These are phyloP conservation scores for Geopemphigus sp. DNA, from an alignment of 1,140 invertebrate genomes.

Conservation along the genomic window DNA sequence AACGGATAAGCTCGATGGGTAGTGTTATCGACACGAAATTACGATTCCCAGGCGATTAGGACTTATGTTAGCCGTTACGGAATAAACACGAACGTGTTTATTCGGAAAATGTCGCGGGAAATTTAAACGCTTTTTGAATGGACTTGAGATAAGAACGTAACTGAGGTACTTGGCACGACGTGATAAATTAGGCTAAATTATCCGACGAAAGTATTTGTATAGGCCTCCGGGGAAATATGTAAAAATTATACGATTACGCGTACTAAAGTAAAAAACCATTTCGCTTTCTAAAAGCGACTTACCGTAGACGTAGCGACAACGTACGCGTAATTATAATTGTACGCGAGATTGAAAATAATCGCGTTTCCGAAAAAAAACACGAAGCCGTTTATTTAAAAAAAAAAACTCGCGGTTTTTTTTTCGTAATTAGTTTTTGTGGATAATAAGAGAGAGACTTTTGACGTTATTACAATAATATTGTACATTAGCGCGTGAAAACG, in stretches of 20 bases:
- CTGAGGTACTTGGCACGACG: neutral
- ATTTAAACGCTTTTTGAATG: neutral
- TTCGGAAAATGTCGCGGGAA: neutral
- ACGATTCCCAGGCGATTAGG: neutral
- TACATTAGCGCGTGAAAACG: neutral
- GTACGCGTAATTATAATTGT: no score
- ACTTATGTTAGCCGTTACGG: neutral
- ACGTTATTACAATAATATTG: neutral
- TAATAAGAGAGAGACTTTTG: no score
- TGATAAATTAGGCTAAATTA: slow-evolving; percentile 43
- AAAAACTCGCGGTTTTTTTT: no score
- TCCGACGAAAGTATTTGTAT: slow-evolving; percentile 16
- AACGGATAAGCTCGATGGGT: no score
- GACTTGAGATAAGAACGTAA: neutral
- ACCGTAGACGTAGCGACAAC: neutral
- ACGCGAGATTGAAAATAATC: no score
- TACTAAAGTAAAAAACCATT: slow-evolving; percentile 15
- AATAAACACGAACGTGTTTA: neutral
- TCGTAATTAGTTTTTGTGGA: no score
- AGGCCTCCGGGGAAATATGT: slow-evolving; percentile 12
- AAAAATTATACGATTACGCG: neutral
- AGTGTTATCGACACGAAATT: no score
- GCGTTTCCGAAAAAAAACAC: no score
- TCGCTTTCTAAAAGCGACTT: neutral
- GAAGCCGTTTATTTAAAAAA: no score